phyloP scores from a whole-genome alignment of 2,113 vertebrate species.

The Garra rufa region DNA sequence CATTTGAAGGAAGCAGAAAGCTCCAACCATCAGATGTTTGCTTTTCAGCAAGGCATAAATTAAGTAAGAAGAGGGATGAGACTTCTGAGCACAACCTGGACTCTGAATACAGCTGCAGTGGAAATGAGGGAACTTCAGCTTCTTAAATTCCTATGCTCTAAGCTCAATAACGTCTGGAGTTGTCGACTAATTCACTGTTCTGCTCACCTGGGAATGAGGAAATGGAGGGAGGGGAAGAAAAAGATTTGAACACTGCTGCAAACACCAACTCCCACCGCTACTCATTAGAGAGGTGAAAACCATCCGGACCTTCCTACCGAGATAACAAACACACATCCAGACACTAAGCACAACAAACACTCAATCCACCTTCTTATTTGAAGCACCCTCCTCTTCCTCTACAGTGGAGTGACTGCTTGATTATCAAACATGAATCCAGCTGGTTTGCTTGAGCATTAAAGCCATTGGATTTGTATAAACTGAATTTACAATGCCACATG shows the following conservation, averaged over 20 bases:
- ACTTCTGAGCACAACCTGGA: neutral
- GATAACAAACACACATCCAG: slow-evolving; percentile 35
- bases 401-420: slow-evolving; percentile 1
- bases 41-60: neutral
- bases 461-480: neutral
- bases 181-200: neutral
- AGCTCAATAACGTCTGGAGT: neutral
- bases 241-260: slow-evolving; percentile 44
- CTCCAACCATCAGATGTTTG: neutral
- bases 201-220: neutral
- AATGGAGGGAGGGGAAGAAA: slow-evolving; percentile 20
- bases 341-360: slow-evolving; percentile 9
- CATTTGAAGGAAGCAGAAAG: neutral
- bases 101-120: neutral
- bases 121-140: neutral
- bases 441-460: neutral
- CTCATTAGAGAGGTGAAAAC: slow-evolving; percentile 68
- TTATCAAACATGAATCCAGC: neutral
- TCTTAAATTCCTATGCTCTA: neutral
- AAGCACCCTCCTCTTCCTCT: neutral
- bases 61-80: neutral
- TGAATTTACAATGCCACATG: neutral
- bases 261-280: slow-evolving; percentile 56
- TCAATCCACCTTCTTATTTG: neutral
- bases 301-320: slow-evolving; percentile 62